phyloP scores from a whole-genome alignment of 2,888 invertebrate species.

The Hyposoter dolosus region DNA sequence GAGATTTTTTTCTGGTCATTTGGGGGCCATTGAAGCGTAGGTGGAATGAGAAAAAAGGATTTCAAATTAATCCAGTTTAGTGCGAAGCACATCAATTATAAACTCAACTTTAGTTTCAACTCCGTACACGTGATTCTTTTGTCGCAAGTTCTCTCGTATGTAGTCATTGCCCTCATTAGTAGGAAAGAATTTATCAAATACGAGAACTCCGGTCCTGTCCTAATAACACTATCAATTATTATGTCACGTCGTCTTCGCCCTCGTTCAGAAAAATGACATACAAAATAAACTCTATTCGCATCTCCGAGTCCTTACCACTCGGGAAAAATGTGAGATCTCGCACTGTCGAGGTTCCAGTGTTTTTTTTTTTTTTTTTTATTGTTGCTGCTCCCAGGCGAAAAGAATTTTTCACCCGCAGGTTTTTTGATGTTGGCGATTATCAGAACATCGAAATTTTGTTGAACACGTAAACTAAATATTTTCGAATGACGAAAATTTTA shows the following conservation, averaged over 20 bases:
- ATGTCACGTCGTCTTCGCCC: not conserved
- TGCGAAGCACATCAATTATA: not conserved
- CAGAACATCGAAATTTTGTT: too few species aligned
- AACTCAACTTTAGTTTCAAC: not conserved
- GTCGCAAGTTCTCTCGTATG: not conserved
- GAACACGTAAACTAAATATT: too few species aligned
- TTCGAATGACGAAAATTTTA: too few species aligned
- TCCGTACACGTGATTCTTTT: not conserved
- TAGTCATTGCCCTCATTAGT: not conserved
- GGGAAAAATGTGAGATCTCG: too few species aligned
- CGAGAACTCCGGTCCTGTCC: not conserved
- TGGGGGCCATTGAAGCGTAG: constrained; percentile 6
- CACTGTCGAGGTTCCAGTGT: too few species aligned
- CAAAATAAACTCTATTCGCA: not conserved
- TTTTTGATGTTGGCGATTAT: too few species aligned
- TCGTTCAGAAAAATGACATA: not conserved
- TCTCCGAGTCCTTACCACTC: not conserved
- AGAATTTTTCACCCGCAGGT: too few species aligned
- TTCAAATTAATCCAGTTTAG: not conserved
- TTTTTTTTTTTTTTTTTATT: too few species aligned
- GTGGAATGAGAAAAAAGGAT: not conserved
- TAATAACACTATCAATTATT: not conserved
- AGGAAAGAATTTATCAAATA: not conserved
- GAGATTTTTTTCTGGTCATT: constrained; percentile 2
- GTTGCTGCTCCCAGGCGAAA: too few species aligned